Conservation (phyloP, 2,113 vertebrate species). For the Proteles cristata region DNA sequence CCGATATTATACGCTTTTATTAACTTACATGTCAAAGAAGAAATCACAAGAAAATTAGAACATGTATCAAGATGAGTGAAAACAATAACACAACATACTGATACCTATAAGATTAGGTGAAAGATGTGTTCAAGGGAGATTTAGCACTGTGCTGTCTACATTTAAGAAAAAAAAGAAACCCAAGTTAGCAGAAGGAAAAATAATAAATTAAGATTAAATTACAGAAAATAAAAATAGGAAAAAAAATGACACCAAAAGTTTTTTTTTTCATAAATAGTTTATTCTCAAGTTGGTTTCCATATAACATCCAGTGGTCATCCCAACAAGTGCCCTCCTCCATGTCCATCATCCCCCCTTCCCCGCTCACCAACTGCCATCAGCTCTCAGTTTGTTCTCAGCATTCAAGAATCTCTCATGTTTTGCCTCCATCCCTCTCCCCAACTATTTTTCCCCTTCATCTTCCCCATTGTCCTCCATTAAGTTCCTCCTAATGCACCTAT, state of each 20-base stretch:
- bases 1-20: not conserved
- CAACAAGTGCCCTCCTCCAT: no score
- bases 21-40: not conserved
- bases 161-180: not conserved
- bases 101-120: not conserved
- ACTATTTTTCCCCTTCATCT: no score
- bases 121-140: not conserved
- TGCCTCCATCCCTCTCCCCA: no score
- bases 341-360: no score
- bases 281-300: no score
- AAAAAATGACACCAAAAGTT: not conserved
- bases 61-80: not conserved
- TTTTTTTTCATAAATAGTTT: no score
- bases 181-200: not conserved
- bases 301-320: no score
- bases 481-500: no score
- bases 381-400: no score
- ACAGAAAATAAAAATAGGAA: not conserved
- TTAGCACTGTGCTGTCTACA: not conserved
- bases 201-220: not conserved
- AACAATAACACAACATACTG: not conserved
- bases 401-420: no score
- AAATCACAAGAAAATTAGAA: not conserved
- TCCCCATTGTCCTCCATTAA: no score
- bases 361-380: no score